phyloP scores from a whole-genome alignment of 2,797 vertebrate genomes.

The Pseudochaenichthys georgianus region DNA sequence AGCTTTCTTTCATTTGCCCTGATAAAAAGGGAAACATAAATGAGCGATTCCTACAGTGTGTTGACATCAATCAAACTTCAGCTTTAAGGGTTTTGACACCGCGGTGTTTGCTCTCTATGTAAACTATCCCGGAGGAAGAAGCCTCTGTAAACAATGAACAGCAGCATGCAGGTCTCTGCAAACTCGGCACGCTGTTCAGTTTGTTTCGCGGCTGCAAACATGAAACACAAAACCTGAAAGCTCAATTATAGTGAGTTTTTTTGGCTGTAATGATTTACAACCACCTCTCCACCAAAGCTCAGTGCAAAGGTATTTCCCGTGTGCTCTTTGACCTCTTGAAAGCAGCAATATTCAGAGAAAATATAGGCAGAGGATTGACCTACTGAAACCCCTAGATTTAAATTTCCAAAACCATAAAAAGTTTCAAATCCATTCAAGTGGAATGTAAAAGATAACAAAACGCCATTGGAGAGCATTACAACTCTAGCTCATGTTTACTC shows the following conservation, averaged over 20 bases:
- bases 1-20: not conserved
- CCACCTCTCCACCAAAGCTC: slow-evolving; percentile 3
- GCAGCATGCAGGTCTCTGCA: not conserved
- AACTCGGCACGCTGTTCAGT: not conserved
- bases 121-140: slow-evolving; percentile 23
- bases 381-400: slow-evolving; percentile 27
- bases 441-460: slow-evolving; percentile 49
- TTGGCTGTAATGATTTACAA: slow-evolving; percentile 53
- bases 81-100: not conserved
- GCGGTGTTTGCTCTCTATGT: slow-evolving; percentile 6
- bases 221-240: slow-evolving; percentile 4
- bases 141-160: slow-evolving; percentile 20
- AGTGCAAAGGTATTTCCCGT: slow-evolving; percentile 40
- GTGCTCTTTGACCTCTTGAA: slow-evolving; percentile 48
- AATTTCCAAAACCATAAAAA: slow-evolving; percentile 33
- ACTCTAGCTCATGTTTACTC: slow-evolving; percentile 23
- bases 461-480: slow-evolving; percentile 26
- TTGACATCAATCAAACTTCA: slow-evolving; percentile 16
- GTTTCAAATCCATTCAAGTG: slow-evolving; percentile 35
- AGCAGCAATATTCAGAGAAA: slow-evolving; percentile 39
- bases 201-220: not conserved
- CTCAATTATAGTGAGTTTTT: slow-evolving; percentile 11
- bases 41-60: not conserved
- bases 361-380: slow-evolving; percentile 31
- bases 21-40: too few species aligned